phyloP scores from a whole-genome alignment of 2,888 invertebrate species.

The Thyatira batis region DNA sequence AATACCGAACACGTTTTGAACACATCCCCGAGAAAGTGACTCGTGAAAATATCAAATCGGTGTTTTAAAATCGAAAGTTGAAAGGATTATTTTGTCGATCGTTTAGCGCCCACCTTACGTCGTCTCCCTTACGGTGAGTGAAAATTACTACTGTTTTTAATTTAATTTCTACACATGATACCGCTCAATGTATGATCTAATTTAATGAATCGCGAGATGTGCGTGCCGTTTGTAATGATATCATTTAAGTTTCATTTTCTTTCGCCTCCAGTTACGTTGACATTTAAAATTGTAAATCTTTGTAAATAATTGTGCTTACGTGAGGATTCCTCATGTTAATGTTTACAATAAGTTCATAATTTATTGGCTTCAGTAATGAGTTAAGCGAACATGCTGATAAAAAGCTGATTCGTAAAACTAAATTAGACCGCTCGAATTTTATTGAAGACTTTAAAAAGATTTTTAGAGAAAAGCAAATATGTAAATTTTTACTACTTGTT shows the following conservation, averaged over 20 bases:
- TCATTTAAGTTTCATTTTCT: conserved; percentile 44
- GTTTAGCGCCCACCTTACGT: conserved; percentile 36
- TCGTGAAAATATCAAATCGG: conserved; percentile 48
- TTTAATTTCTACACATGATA: not conserved
- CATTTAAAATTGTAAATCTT: conserved; percentile 45
- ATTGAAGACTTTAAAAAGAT: no score
- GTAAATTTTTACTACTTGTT: no score
- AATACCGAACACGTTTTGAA: conserved; percentile 30
- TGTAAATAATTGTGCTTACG: conserved; percentile 28
- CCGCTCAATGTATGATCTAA: conserved; percentile 5
- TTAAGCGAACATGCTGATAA: no score
- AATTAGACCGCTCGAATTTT: no score
- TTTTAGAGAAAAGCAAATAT: no score
- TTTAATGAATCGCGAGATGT: conserved; percentile 14
- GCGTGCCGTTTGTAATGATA: conserved; percentile 38
- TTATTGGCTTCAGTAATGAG: not conserved
- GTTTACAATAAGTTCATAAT: conserved; percentile 16
- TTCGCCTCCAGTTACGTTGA: conserved; percentile 32
- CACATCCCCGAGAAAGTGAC: conserved; percentile 52
- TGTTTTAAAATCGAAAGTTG: conserved; percentile 49
- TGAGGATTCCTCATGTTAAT: conserved; percentile 30
- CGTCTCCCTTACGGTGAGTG: conserved; percentile 67
- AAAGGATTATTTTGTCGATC: conserved; percentile 56
- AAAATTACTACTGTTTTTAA: conserved; percentile 14
- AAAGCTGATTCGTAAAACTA: no score